Evolutionary conservation across 1,140 invertebrate genomes (phyloP), one percentile per base, ranked within the genome.

Genomic region (Leptestheria dahalacensis): DNA sequence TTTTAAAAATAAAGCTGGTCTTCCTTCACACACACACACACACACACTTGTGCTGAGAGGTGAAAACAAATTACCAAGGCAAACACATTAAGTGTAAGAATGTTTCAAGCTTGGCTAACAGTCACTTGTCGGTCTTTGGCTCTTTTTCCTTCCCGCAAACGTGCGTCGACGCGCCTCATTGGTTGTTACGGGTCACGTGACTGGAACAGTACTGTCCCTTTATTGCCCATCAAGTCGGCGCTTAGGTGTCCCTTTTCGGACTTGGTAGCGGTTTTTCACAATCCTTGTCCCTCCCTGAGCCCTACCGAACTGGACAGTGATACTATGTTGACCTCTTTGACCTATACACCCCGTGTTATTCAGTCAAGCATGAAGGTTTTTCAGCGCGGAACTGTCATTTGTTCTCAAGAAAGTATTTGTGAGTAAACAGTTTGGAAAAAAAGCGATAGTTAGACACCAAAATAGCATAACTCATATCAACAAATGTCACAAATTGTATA

Each of bases 131-230:
- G n/a, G n/a, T n/a, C n/a, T n/a, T n/a, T n/a, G n/a, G n/a, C n/a
- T n/a, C n/a, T n/a, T n/a, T n/a, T n/a, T n/a, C n/a, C n/a, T 41
- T 41, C 33, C 33, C 33, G 6, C 33, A 41, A 6, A 9, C 15
- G 33, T 41, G 33, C 15, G 33, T 50, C 26, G 53, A 20, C 11
- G 23, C 28, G 53, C 10, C 21, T 28, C 53, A 55, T 55, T 55
- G 53, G 53, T 29, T 28, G 53, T 28, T 18, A 55, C 28, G 53
- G 53, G 53, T 55, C 53, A 55, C 26, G 53, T 55, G 53, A 26
- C 21, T 53, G 15, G 20, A 53, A 55, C 53, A 29, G 53, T 24
- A 51, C 50, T 26, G 12, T 24, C 25, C 10, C 18, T 50, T n/a
- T 4, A 53, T 18, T 26, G 53, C 11, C 50, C 28, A 2, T 51